phyloP scores from a whole-genome alignment of 2,113 vertebrate species.

The Sisor rabdophorus region DNA sequence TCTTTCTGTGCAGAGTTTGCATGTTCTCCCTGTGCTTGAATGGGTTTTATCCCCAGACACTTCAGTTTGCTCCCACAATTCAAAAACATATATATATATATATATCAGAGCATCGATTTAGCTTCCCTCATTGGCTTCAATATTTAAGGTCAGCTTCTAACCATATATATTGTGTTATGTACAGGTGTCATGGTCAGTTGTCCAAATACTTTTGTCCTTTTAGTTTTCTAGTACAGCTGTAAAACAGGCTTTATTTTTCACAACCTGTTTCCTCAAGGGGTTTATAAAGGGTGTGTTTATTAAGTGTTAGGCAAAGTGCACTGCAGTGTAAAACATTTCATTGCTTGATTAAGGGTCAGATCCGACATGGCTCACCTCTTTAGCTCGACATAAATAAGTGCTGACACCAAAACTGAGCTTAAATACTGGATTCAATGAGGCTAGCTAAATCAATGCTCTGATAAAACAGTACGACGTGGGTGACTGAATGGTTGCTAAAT shows the following conservation, averaged over 20 bases:
- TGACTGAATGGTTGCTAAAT: neutral
- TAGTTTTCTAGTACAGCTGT: neutral
- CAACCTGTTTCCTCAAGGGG: neutral
- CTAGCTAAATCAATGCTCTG: slow-evolving; percentile 8
- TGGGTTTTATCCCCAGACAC: too few relatives aligned
- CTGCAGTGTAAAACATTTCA: neutral
- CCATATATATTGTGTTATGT: too few relatives aligned
- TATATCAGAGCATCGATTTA: too few relatives aligned
- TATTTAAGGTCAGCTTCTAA: too few relatives aligned
- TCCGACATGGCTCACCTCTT: neutral
- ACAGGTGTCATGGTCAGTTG: too few relatives aligned
- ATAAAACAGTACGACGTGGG: neutral
- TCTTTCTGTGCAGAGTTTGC: too few relatives aligned
- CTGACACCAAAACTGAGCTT: slow-evolving; percentile 22
- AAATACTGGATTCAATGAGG: slow-evolving; percentile 28
- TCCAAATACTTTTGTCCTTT: too few relatives aligned
- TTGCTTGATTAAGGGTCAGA: neutral
- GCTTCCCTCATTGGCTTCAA: too few relatives aligned
- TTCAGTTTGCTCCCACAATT: too few relatives aligned
- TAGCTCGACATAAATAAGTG: slow-evolving; percentile 10
- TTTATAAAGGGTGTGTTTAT: neutral
- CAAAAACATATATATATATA: too few relatives aligned
- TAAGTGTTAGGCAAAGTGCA: neutral
- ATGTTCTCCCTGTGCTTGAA: too few relatives aligned
- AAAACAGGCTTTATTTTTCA: neutral